Evolutionary conservation across 2,888 invertebrate genomes (phyloP), one percentile per base, ranked within the genome.

Genomic region (Aricia artaxerxes): DNA sequence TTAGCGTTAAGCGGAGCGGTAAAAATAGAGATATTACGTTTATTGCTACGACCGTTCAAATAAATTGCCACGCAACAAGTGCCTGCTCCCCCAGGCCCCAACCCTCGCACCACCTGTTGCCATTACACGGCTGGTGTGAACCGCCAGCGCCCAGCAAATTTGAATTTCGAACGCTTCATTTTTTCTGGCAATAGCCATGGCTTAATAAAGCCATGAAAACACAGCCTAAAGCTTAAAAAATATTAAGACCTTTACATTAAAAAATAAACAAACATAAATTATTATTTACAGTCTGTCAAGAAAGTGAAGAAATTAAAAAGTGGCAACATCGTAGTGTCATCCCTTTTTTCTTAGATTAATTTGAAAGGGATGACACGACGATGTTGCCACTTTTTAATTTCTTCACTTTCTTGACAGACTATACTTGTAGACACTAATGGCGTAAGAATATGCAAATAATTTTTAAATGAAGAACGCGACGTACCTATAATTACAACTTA

Each of bases 61-160:
- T 82, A 83, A 84, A 85, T 84, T 84, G 81, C 81, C 81, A 78
- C 81, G 89, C 88, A 91, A 91, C 91, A 91, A 91, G 91, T 91
- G 90, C 85, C 81, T 84, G 69, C 78, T 85, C 89, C 88, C 87
- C 85, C 82, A 82, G 80, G 81, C 83, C 81, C 73, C 84, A 82
- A 86, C 88, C 89, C 89, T 85, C 85, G 85, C 86, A 83, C 88
- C 91, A 91, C 91, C 91, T 91, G 91, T 91, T 91, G 86, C 60
- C 24, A 73, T 78, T 75, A 78, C 61, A 61, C 40, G 40, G 7
- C 31, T 24, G 60, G 31, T 61, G 69, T 49, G 24, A 44, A 60
- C 69, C 69, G 31, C 49, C 40, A 75, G 78, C 44, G 24, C 16
- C 49, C 40, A 75, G 78, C 16, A 13, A 78, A 78, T 73, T 60